Evolutionary conservation across 2,797 vertebrate species (phyloP), one percentile per base, ranked within the genome.

Genomic region (Capromys pilorides): DNA sequence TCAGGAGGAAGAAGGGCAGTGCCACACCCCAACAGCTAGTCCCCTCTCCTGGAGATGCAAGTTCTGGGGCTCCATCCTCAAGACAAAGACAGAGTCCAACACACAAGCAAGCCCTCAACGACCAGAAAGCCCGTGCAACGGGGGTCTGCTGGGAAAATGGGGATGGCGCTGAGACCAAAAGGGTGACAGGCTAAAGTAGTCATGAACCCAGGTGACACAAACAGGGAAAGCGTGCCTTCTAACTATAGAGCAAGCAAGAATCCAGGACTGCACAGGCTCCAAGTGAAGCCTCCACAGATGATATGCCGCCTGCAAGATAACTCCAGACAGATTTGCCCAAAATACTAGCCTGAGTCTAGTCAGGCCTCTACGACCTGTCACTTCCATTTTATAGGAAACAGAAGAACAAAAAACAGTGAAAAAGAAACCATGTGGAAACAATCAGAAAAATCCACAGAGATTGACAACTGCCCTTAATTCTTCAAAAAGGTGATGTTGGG

Each of bases 371-470:
- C 78, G 82, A 94, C 64, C 54, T 64, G 90, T 89, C 82, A 41
- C 66, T 83, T 83, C 57, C 64, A 80, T 16, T 62, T 84, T 84
- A 71, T 11, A 88, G 85, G 87, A 93, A 89, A 89, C 2, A 66
- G 67, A 90, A 49, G 66, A 88, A 88, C 67, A 61, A 87, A 94
- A 84, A 81, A 88, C n/a, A 26, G 81, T 26, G 36, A 39, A 41
- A 78, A 86, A 80, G 51, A 66, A 83, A 19, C 75, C 51, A 57
- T 33, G 10, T 94, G 62, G 88, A 96, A 95, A 64, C 83, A 84
- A 89, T 87, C 61, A 86, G 86, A 91, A 66, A 89, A 73, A 91
- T 26, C n/a, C 85, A 94, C 81, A 92, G 62, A 26, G 61, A 54
- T 81, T 87, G 95, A 86, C 77, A 93, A 77, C 22, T 75, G 33